Evolutionary conservation across 2,797 vertebrate genomes (phyloP).

Genomic region (Myiotriccus ornatus): DNA sequence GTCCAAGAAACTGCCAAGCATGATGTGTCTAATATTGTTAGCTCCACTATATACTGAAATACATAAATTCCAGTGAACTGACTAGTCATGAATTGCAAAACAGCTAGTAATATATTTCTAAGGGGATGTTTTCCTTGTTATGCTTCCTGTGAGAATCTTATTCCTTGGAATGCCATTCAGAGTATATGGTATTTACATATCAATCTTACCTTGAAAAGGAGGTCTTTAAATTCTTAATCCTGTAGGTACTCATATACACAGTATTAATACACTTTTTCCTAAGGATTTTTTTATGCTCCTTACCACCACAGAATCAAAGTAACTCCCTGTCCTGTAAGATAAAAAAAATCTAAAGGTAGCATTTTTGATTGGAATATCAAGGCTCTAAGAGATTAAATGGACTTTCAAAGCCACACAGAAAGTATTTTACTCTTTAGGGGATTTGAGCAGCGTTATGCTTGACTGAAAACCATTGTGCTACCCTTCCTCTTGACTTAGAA

Average conservation of each 20-base stretch:
- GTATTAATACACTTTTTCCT: background rate
- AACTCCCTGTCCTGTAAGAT: background rate
- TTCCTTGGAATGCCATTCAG: background rate
- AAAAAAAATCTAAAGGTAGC: background rate
- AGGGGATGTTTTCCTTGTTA: background rate
- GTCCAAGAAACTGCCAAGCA: background rate
- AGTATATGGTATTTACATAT: background rate
- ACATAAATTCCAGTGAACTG: conserved; percentile 29
- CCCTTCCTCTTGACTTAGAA: background rate
- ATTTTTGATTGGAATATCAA: background rate
- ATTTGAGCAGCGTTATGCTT: background rate
- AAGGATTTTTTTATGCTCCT: background rate
- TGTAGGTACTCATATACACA: background rate
- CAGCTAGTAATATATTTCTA: background rate
- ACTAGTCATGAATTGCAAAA: conserved; percentile 21
- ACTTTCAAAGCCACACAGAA: background rate
- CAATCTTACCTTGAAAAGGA: background rate
- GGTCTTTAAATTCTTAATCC: background rate
- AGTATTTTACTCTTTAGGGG: background rate
- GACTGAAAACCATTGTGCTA: background rate
- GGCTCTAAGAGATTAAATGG: background rate
- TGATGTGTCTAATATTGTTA: conserved; percentile 27
- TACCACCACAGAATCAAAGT: background rate
- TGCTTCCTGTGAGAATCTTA: background rate
- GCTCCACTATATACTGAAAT: conserved; percentile 6